A percentile compares a stretch with the other conserved stretches of the same genome.
Conservation (phyloP, 2,888 invertebrate genomes). For the Escarpia spicata region DNA sequence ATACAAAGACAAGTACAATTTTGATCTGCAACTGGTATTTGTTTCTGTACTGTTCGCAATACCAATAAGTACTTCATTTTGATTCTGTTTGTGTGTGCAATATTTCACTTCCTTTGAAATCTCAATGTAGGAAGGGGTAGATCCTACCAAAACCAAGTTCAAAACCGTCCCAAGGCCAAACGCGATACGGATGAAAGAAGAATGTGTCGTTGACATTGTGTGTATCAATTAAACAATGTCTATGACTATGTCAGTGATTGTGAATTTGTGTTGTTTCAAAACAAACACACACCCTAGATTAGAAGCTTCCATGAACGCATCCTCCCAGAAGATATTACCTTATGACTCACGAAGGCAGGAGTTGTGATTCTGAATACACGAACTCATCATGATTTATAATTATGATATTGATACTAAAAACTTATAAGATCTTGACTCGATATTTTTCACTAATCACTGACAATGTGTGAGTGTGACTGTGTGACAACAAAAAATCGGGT, state of each 20-base stretch:
- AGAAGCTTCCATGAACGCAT: not conserved
- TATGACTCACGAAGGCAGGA: not conserved
- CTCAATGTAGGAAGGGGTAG: not conserved
- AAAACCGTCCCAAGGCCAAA: not conserved
- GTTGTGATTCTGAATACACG: not conserved
- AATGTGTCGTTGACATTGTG: not conserved
- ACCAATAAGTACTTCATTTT: not conserved
- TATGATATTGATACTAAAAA: too few species aligned
- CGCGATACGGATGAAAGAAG: not conserved
- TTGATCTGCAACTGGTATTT: not conserved
- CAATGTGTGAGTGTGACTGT: too few species aligned
- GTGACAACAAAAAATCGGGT: too few species aligned
- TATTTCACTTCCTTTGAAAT: not conserved
- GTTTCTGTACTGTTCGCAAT: not conserved
- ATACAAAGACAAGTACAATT: not conserved
- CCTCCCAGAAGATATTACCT: not conserved
- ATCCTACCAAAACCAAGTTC: not conserved
- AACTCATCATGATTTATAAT: not conserved
- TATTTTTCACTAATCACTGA: too few species aligned
- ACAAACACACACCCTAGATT: too few species aligned
- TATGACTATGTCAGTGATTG: too few species aligned
- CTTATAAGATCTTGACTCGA: too few species aligned
- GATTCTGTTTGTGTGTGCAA: not conserved
- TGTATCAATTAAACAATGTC: not conserved
- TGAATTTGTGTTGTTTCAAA: too few species aligned